A percentile compares a stretch with the other conserved stretches of the same genome.
phyloP scores from a whole-genome alignment of 2,888 invertebrate genomes.

The Caenorhabditis imperialis region DNA sequence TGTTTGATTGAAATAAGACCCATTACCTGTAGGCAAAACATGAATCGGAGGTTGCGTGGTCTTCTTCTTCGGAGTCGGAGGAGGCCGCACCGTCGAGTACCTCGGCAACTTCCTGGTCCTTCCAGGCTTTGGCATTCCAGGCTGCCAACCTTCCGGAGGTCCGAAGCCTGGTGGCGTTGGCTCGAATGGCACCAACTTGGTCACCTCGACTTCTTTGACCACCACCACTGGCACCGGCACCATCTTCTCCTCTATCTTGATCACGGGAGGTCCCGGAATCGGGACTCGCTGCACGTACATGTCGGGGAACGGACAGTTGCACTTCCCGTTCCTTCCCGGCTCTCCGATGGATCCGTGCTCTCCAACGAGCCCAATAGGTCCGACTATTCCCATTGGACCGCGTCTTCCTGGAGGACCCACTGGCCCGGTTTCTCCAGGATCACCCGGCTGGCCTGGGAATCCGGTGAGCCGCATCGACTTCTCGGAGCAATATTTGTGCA shows the following conservation, averaged over 20 bases:
- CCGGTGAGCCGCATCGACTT: constrained; percentile 71
- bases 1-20: neutral
- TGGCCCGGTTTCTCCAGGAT: constrained; percentile 53
- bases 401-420: constrained; percentile 71
- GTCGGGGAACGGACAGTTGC: constrained; percentile 76
- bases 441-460: constrained; percentile 62
- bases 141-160: constrained; percentile 74
- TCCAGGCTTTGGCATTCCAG: constrained; percentile 76
- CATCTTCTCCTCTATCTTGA: constrained; percentile 74
- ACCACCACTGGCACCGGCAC: constrained; percentile 77
- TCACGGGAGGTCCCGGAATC: constrained; percentile 76
- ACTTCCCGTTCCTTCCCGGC: constrained; percentile 68
- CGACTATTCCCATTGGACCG: constrained; percentile 67
- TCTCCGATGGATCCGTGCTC: constrained; percentile 71
- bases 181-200: constrained; percentile 75
- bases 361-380: constrained; percentile 68
- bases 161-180: constrained; percentile 78
- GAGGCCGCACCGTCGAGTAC: constrained; percentile 53
- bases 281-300: constrained; percentile 75
- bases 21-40: constrained; percentile 38
- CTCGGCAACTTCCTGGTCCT: constrained; percentile 65
- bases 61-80: constrained; percentile 56
- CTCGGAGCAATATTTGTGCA: constrained; percentile 76
- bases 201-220: constrained; percentile 77
- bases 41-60: constrained; percentile 45